phyloP scores from a whole-genome alignment of 1,140 invertebrate species.

The Charaxes varanes region DNA sequence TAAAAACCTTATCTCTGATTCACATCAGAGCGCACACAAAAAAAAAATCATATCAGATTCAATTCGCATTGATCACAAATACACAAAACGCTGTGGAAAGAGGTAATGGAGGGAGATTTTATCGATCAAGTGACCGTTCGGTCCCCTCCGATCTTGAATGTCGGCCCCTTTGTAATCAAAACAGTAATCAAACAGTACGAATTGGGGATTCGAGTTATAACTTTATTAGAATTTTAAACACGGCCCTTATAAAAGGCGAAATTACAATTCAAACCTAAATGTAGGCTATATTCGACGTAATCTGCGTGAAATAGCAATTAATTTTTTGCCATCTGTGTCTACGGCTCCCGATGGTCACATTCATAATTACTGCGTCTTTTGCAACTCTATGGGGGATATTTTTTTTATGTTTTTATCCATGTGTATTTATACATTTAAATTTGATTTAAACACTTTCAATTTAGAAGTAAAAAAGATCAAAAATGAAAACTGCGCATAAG shows the following conservation, averaged over 20 bases:
- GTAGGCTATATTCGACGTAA: too few species aligned
- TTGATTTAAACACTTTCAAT: too few species aligned
- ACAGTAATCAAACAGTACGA: conserved; percentile 59
- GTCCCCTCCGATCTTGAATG: conserved; percentile 31
- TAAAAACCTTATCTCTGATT: too few species aligned
- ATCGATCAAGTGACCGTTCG: conserved; percentile 53
- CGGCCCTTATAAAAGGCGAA: conserved; percentile 22
- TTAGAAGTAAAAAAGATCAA: too few species aligned
- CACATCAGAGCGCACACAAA: not conserved
- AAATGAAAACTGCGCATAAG: too few species aligned
- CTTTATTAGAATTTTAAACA: conserved; percentile 64
- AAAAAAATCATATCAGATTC: conserved; percentile 6
- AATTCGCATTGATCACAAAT: conserved; percentile 20
- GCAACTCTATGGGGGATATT: too few species aligned
- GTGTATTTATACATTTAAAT: too few species aligned
- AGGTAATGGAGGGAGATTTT: conserved; percentile 34
- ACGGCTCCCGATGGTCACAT: too few species aligned
- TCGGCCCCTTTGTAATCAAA: conserved; percentile 53
- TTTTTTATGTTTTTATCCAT: too few species aligned
- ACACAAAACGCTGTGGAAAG: conserved; percentile 27
- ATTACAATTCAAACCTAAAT: not conserved
- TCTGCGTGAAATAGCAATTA: too few species aligned
- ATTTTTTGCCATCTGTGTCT: too few species aligned
- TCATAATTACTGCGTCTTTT: too few species aligned
- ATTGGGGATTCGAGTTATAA: conserved; percentile 44